Evolutionary conservation across 2,113 vertebrate species (phyloP).

Genomic region (Sula dactylatra): DNA sequence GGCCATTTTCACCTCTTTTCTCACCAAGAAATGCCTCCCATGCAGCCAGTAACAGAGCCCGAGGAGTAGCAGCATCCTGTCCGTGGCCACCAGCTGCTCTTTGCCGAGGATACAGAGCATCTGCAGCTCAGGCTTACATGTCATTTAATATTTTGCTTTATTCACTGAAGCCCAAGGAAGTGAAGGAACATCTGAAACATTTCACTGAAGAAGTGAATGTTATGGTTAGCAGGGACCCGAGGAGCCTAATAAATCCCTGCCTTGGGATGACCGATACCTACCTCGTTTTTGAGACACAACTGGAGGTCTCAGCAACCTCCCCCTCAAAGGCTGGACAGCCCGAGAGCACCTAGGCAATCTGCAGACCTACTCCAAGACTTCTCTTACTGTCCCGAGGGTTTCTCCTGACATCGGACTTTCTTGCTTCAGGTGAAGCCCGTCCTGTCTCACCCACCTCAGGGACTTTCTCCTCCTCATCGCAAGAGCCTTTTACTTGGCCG

Average conservation of each 20-base stretch:
- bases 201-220: not conserved
- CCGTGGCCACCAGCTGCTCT: not conserved
- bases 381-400: not conserved
- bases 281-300: not conserved
- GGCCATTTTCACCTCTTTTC: not conserved
- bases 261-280: not conserved
- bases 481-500: not conserved
- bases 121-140: not conserved
- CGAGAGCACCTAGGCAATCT: rapidly evolving
- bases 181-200: not conserved
- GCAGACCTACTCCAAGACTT: not conserved
- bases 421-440: not conserved
- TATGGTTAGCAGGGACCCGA: not conserved
- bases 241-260: not conserved
- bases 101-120: not conserved
- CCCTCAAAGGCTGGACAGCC: not conserved
- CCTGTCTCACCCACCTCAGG: not conserved
- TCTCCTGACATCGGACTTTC: not conserved
- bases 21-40: not conserved
- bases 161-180: not conserved
- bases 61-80: not conserved
- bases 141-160: not conserved
- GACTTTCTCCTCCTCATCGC: not conserved
- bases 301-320: not conserved
- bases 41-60: not conserved